These are phyloP conservation scores for Triops longicaudatus DNA, from an alignment of 1,140 invertebrate species.

Conservation along the genomic window DNA sequence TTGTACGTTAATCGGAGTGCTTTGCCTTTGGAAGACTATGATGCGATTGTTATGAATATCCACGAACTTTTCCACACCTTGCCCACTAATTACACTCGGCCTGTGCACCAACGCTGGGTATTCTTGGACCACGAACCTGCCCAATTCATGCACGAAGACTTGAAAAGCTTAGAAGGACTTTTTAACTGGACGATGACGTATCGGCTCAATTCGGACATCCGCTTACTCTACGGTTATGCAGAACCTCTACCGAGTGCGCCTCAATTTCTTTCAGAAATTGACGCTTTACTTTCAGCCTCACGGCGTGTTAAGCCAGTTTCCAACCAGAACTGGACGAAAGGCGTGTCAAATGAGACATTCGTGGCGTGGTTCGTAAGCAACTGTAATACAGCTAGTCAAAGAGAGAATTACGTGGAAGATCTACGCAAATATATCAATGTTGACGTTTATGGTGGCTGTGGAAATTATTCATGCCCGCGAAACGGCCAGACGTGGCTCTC, in stretches of 20 bases:
- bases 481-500: background rate
- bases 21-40: constrained; percentile 5
- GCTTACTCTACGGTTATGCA: constrained; percentile 40
- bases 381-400: constrained; percentile 41
- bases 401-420: constrained; percentile 43
- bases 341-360: constrained; percentile 29
- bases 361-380: constrained; percentile 47
- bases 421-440: constrained; percentile 44
- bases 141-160: constrained; percentile 16
- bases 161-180: constrained; percentile 23
- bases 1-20: background rate
- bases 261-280: background rate
- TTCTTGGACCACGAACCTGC: constrained; percentile 34
- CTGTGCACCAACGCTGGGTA: constrained; percentile 29
- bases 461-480: constrained; percentile 30
- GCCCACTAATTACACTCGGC: background rate
- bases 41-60: constrained; percentile 25
- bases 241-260: constrained; percentile 20
- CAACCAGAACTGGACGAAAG: background rate
- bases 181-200: constrained; percentile 57
- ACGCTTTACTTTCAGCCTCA: background rate
- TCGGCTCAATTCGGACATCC: constrained; percentile 46
- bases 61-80: background rate
- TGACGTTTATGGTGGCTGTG: constrained; percentile 49
- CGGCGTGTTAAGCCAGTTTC: background rate